A percentile compares a stretch with the other conserved stretches of the same genome.
Conservation (phyloP, 2,888 invertebrate genomes). For the Pegoplata infirma region DNA sequence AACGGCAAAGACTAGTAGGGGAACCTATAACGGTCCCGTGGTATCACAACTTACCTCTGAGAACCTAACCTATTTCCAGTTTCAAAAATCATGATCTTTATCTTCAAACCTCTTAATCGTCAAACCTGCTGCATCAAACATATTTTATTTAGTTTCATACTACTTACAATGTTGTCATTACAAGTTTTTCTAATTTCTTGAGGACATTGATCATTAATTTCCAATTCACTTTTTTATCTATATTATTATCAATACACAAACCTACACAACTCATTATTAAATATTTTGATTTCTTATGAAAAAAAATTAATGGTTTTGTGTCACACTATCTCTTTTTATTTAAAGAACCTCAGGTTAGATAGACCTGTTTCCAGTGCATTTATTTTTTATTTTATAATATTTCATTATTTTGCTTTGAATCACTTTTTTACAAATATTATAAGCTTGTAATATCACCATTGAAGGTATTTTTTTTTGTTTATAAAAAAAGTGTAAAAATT, state of each 20-base stretch:
- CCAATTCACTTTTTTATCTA: neutral
- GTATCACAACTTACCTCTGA: too few species aligned
- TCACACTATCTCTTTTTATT: constrained; percentile 24
- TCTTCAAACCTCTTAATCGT: too few species aligned
- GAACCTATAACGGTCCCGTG: too few species aligned
- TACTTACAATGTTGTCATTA: neutral
- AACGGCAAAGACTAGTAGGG: too few species aligned
- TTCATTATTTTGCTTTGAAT: constrained; percentile 6
- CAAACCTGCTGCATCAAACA: neutral
- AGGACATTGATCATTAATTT: neutral
- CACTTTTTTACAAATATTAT: constrained; percentile 6
- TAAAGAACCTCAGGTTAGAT: constrained; percentile 53
- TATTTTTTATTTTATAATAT: neutral
- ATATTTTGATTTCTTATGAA: neutral
- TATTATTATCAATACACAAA: neutral
- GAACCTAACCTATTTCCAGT: too few species aligned
- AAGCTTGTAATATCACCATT: constrained; percentile 36
- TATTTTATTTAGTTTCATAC: neutral
- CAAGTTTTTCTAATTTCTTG: neutral
- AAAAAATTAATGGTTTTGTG: constrained; percentile 37
- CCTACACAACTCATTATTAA: constrained; percentile 1
- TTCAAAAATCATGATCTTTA: too few species aligned
- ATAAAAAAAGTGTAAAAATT: constrained; percentile 23
- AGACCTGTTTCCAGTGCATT: constrained; percentile 49
- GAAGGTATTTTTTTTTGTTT: constrained; percentile 10